Evolutionary conservation across 2,888 invertebrate genomes (phyloP).

Genomic region (Aphidius colemani): DNA sequence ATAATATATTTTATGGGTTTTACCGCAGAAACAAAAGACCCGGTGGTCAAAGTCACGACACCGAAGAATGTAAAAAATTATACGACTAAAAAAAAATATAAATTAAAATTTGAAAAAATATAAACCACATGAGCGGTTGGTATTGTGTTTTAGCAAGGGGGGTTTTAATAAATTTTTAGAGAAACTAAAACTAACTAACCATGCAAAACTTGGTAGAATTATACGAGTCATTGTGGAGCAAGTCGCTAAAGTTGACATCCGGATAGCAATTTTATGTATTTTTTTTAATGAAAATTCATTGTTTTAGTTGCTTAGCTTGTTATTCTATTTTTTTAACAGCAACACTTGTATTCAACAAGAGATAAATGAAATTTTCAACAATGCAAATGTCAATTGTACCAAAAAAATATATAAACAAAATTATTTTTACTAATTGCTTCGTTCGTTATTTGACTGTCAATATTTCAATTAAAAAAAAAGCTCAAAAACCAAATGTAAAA

Average conservation of each 20-base stretch:
- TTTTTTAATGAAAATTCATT: too few species aligned
- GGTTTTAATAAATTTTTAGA: background rate
- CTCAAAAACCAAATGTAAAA: too few species aligned
- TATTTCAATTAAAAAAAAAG: constrained; percentile 3
- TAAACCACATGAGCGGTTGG: background rate
- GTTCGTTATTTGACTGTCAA: background rate
- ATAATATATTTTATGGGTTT: too few species aligned
- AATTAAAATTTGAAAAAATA: constrained; percentile 7
- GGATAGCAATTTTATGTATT: too few species aligned
- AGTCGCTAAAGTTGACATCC: too few species aligned
- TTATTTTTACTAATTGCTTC: constrained; percentile 2
- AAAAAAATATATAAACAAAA: background rate
- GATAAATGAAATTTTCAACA: too few species aligned
- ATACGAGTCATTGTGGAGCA: constrained; percentile 17
- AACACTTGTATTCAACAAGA: too few species aligned
- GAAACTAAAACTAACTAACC: constrained; percentile 26
- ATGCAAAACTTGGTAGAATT: constrained; percentile 19
- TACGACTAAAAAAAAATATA: constrained; percentile 14
- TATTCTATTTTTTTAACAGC: too few species aligned
- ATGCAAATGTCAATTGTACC: too few species aligned
- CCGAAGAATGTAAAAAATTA: constrained; percentile 26
- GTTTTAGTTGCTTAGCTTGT: too few species aligned
- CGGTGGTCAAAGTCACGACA: constrained; percentile 28
- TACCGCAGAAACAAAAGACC: constrained; percentile 11
- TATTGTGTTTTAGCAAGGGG: too few species aligned